Base-by-base conservation (phyloP, 1,140 invertebrate genomes). In the Aethina tumida region DNA sequence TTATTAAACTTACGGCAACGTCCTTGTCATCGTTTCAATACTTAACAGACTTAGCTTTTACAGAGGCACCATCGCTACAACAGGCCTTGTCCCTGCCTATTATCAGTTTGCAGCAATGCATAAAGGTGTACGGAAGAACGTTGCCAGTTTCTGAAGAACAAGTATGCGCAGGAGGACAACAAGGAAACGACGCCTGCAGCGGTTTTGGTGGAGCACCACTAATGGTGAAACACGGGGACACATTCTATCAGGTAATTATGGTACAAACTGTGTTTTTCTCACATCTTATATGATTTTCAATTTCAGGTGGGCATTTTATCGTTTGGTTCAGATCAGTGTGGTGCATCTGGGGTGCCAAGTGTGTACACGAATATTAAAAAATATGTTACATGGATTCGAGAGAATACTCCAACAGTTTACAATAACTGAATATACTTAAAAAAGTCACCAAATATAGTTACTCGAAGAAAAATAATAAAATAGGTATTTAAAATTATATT, bases 261-360 rank as follows among this genome's bases (percentile, higher is more conserved):
- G 6, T 30, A 33, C 6, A 35, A 4, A 28, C 17, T 5, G 9
- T 35, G 13, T 21, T 35, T 26, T 22, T 24, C 14, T 35, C 13
- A 22, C 9, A 16, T n/a, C 5, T 37, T 29, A 15, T 34, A 38
- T 32, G 20, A 26, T 39, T 39, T 27, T 43, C 44, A 40, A 47
- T 68, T 68, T 43, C 56, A 79, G 75, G 65, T 79, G 30, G 78
- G 77, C n/a, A 78, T 80, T 18, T 68, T 79, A 35, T 80, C 77
- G 0, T 81, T 80, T 49, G 77, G 78, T 2, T 79, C 77, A 1
- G 75, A 79, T 45, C 77, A 77, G 53, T 81, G 78, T 51, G 78
- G 78, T 14, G 71, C 68, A 5, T 61, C 69, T 19, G 76, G 75
- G 0, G 66, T 79, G 0, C 77, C 77, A 12, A 79, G 76, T 45